These are phyloP conservation scores for Pollicipes pollicipes DNA, from an alignment of 1,140 invertebrate genomes.

Conservation along the genomic window DNA sequence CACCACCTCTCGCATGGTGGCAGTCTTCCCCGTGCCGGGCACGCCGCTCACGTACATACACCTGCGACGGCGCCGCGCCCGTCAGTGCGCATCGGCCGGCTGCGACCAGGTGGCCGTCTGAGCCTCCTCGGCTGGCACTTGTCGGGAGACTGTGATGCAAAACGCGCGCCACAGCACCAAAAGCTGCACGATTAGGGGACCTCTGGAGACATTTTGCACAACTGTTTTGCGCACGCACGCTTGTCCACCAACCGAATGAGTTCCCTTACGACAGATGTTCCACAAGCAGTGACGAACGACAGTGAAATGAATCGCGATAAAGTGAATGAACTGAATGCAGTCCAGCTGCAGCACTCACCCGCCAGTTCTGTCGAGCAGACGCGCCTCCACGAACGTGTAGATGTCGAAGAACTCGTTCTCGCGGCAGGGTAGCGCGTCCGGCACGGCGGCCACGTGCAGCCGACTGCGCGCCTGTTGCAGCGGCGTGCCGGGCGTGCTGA, in stretches of 20 bases:
- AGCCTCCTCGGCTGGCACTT: no score
- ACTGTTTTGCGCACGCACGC: neutral
- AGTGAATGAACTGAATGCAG: slow-evolving; percentile 4
- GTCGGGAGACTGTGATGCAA: no score
- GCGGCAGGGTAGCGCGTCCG: slow-evolving; percentile 49
- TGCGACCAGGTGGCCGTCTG: no score
- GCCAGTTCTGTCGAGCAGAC: slow-evolving; percentile 51
- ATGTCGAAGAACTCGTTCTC: slow-evolving; percentile 59
- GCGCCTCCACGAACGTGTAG: slow-evolving; percentile 53
- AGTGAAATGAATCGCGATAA: neutral
- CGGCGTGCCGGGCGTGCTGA: slow-evolving; percentile 22
- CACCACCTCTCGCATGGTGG: slow-evolving; percentile 80
- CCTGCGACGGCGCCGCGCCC: no score
- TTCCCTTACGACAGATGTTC: neutral
- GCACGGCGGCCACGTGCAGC: slow-evolving; percentile 48
- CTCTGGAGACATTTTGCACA: no score
- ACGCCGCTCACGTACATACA: slow-evolving; percentile 97
- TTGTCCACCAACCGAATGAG: neutral
- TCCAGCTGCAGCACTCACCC: slow-evolving; percentile 33
- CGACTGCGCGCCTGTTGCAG: slow-evolving; percentile 29
- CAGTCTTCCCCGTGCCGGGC: slow-evolving; percentile 96
- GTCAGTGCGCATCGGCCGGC: no score
- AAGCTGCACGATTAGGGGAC: neutral
- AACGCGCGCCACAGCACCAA: neutral
- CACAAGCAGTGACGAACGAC: neutral